Conservation (phyloP, 1,140 invertebrate species). For the Zaprionus camerounensis region DNA sequence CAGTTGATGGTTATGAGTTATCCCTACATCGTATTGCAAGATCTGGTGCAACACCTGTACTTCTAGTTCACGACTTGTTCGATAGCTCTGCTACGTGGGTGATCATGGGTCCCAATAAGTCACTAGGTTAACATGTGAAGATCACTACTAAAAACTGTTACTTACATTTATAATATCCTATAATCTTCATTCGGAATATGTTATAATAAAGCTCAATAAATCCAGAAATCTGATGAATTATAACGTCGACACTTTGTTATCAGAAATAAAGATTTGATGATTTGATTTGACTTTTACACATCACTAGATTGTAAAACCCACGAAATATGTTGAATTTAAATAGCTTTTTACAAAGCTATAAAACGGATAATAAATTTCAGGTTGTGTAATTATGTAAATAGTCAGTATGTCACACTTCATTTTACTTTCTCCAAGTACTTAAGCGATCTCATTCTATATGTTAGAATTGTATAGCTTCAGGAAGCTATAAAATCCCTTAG, state of each 20-base stretch:
- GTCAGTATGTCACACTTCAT: too few relatives aligned
- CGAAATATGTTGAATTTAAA: neutral
- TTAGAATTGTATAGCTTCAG: neutral
- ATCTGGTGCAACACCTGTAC: conserved; percentile 84
- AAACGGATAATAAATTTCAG: too few relatives aligned
- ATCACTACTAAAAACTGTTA: neutral
- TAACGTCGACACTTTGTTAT: too few relatives aligned
- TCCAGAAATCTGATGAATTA: too few relatives aligned
- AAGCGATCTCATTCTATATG: too few relatives aligned
- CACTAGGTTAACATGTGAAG: conserved; percentile 85
- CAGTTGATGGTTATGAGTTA: conserved; percentile 89
- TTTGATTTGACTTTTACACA: too few relatives aligned
- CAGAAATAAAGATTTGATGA: too few relatives aligned
- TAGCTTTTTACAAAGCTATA: too few relatives aligned
- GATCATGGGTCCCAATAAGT: conserved; percentile 88
- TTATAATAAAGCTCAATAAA: too few relatives aligned
- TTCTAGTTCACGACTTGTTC: conserved; percentile 88
- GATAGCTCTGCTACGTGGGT: conserved; percentile 85
- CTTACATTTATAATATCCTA: conserved; percentile 16
- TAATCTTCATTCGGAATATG: too few relatives aligned
- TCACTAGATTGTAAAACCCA: neutral
- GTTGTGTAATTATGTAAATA: too few relatives aligned
- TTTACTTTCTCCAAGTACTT: too few relatives aligned
- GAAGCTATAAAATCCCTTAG: neutral
- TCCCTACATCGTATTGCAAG: conserved; percentile 88